Percentiles rank a stretch among this genome's conserved stretches.
Evolutionary conservation across 2,797 vertebrate species (phyloP).

Genomic region (Chrosomus eos): DNA sequence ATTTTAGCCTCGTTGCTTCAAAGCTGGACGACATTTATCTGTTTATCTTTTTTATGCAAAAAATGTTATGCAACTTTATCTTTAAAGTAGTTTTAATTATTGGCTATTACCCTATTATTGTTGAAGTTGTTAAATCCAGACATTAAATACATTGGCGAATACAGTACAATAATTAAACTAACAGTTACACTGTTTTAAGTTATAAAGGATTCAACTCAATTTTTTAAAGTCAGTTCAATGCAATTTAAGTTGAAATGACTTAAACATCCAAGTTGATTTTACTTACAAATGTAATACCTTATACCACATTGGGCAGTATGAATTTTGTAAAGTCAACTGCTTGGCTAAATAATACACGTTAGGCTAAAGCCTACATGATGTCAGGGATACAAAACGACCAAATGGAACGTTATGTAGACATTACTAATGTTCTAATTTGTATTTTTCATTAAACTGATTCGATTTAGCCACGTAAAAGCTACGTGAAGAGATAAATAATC

Average conservation of each 20-base stretch:
- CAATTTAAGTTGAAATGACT: no score
- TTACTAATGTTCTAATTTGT: background rate
- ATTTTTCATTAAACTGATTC: background rate
- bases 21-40: background rate
- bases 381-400: no score
- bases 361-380: background rate
- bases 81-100: background rate
- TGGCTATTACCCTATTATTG: no score
- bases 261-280: no score
- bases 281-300: no score
- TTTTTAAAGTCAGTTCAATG: no score
- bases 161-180: no score
- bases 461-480: background rate
- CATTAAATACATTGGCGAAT: no score
- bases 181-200: no score
- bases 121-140: background rate
- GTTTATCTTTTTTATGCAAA: background rate
- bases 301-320: no score
- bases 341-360: background rate
- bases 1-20: background rate
- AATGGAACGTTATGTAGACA: background rate
- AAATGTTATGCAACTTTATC: no score
- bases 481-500: background rate
- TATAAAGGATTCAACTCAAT: no score
- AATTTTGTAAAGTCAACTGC: background rate